Evolutionary conservation across 2,113 vertebrate genomes (phyloP).

Genomic region (Aldabrachelys gigantea): DNA sequence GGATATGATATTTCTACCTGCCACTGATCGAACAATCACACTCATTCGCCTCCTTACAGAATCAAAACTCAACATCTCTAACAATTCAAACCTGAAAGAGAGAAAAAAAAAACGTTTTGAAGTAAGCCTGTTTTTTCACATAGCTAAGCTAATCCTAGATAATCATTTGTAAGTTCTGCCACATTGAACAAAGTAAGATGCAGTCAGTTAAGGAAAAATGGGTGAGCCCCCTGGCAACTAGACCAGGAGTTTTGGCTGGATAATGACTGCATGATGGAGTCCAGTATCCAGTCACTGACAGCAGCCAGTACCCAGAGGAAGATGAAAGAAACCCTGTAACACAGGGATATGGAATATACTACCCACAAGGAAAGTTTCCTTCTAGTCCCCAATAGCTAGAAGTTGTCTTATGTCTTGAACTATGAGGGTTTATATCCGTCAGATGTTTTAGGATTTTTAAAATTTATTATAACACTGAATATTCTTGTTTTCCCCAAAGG

Average conservation of each 20-base stretch:
- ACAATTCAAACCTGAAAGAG: conserved; percentile 87
- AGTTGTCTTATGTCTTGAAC: not conserved
- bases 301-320: not conserved
- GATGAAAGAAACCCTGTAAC: not conserved
- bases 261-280: not conserved
- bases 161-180: not conserved
- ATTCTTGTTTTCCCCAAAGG: not conserved
- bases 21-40: conserved; percentile 87
- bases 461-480: not conserved
- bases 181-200: not conserved
- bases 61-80: conserved; percentile 94
- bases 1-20: conserved; percentile 78
- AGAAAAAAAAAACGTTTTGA: not conserved
- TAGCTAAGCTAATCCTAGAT: not conserved
- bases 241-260: not conserved
- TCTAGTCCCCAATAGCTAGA: not conserved
- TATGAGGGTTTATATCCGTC: fast-evolving
- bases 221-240: not conserved
- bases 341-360: not conserved
- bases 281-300: not conserved
- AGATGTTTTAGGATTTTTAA: not conserved
- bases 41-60: conserved; percentile 97
- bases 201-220: not conserved
- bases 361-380: not conserved
- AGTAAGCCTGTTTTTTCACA: not conserved